Percentiles rank a stretch among this genome's conserved stretches.
phyloP scores from a whole-genome alignment of 2,888 invertebrate species.

The Poecilobothrus nobilitatus region DNA sequence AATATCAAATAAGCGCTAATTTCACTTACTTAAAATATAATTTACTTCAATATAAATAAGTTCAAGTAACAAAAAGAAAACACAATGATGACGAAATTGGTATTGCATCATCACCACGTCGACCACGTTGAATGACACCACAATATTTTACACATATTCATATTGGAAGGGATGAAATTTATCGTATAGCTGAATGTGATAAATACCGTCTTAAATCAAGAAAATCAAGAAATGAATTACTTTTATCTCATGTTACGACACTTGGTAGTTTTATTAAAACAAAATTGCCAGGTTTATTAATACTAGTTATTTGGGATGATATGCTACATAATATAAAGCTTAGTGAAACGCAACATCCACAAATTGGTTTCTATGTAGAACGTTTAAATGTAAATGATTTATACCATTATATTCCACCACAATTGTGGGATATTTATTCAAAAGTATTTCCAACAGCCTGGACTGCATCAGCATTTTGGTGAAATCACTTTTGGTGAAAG shows the following conservation, averaged over 20 bases:
- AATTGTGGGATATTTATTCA: conserved; percentile 59
- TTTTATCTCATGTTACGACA: conserved; percentile 53
- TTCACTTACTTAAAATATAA: too few species aligned
- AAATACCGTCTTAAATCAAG: conserved; percentile 48
- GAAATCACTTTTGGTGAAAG: conserved; percentile 67
- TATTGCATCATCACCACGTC: conserved; percentile 17
- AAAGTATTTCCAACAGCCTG: conserved; percentile 60
- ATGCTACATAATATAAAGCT: conserved; percentile 61
- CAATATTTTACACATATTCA: conserved; percentile 49
- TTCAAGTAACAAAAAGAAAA: too few species aligned
- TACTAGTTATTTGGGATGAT: conserved; percentile 71
- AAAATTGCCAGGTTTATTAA: conserved; percentile 51
- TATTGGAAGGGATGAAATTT: conserved; percentile 68
- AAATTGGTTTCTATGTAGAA: conserved; percentile 59
- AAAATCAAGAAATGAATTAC: conserved; percentile 50
- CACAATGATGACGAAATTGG: neutral
- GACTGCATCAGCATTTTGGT: conserved; percentile 69
- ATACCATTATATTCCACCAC: conserved; percentile 49
- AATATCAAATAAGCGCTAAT: too few species aligned
- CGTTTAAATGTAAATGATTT: conserved; percentile 70
- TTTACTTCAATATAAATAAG: too few species aligned
- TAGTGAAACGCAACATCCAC: conserved; percentile 52
- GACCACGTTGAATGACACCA: conserved; percentile 26
- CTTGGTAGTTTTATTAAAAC: conserved; percentile 53
- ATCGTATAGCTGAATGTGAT: conserved; percentile 59